Percentiles rank a stretch among this genome's conserved stretches.
Conservation (phyloP, 2,888 invertebrate species). For the Pristionchus entomophagus region DNA sequence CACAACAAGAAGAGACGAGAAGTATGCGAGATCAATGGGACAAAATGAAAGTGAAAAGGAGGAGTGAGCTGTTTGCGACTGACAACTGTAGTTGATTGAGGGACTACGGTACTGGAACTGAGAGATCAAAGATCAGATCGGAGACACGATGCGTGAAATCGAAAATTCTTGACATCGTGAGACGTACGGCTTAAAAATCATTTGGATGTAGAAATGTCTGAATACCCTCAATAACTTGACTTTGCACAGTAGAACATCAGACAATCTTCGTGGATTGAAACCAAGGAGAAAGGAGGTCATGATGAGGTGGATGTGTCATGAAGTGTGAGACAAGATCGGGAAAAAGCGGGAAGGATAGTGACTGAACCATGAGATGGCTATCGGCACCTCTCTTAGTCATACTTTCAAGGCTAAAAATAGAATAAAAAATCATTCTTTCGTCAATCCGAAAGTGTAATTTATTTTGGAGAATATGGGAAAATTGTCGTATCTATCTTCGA, state of each 20-base stretch:
- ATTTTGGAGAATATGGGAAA: too few species aligned
- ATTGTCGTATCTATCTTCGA: too few species aligned
- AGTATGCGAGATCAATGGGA: neutral
- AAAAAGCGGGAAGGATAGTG: neutral
- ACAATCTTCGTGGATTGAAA: too few species aligned
- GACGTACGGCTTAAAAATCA: too few species aligned
- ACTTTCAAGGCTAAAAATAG: neutral
- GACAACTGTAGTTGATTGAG: slow-evolving; percentile 25
- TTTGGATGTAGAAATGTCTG: too few species aligned
- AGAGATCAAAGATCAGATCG: neutral
- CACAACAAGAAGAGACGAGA: neutral
- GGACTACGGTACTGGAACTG: neutral
- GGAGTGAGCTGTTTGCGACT: slow-evolving; percentile 9
- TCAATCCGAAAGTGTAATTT: too few species aligned
- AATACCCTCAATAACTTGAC: too few species aligned
- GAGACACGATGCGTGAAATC: neutral
- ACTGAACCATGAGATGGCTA: neutral
- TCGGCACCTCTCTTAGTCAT: slow-evolving; percentile 27
- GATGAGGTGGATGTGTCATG: neutral
- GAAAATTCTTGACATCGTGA: too few species aligned
- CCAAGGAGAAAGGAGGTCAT: slow-evolving; percentile 1
- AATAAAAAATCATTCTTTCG: neutral
- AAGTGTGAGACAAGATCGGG: slow-evolving; percentile 16
- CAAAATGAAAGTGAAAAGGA: neutral
- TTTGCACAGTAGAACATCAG: too few species aligned